Conservation (phyloP, 2,113 vertebrate species). For the Diadophis punctatus region DNA sequence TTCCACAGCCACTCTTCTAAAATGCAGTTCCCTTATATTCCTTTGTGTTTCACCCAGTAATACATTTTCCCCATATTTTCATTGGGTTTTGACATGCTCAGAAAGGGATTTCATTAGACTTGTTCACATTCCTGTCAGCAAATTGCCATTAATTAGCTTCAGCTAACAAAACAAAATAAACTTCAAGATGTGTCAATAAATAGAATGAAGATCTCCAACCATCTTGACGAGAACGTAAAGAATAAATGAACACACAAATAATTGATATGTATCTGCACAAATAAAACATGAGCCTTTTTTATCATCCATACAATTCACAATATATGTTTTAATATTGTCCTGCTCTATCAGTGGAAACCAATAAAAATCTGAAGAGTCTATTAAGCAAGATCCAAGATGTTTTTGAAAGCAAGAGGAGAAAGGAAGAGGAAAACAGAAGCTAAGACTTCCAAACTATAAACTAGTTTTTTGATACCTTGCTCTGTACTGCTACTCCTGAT, state of each 20-base stretch:
- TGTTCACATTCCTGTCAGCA: conserved; percentile 14
- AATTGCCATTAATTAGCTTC: conserved; percentile 1
- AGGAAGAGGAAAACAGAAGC: conserved; percentile 37
- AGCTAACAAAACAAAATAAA: conserved; percentile 26
- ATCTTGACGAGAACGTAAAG: background rate
- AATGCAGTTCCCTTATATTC: background rate
- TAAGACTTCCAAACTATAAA: conserved; percentile 55
- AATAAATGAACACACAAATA: background rate
- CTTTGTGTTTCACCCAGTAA: background rate
- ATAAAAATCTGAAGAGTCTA: background rate
- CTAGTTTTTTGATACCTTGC: conserved; percentile 83
- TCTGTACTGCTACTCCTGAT: conserved; percentile 90
- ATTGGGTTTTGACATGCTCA: conserved; percentile 18
- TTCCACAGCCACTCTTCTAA: background rate
- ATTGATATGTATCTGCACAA: background rate
- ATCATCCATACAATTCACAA: conserved; percentile 20
- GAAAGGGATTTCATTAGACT: conserved; percentile 4
- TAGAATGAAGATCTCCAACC: background rate
- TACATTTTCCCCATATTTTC: background rate
- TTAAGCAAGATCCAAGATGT: conserved; percentile 23
- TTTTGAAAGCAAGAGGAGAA: background rate
- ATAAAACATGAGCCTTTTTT: background rate
- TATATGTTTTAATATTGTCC: conserved; percentile 18
- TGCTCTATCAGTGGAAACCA: conserved; percentile 18
- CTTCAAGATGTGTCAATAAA: background rate